Evolutionary conservation across 2,113 vertebrate genomes (phyloP).

Genomic region (Saimiri boliviensis): DNA sequence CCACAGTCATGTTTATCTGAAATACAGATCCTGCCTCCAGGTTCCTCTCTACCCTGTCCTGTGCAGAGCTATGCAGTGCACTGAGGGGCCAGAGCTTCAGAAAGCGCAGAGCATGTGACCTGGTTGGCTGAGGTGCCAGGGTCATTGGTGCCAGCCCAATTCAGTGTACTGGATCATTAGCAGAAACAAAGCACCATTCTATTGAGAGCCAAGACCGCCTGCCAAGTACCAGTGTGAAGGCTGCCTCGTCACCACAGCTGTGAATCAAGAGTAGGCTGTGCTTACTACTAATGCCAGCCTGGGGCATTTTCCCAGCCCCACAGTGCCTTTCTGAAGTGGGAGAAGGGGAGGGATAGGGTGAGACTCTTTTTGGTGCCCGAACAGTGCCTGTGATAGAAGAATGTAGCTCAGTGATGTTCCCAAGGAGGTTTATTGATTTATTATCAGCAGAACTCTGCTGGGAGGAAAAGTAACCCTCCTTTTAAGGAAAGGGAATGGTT

Average conservation of each 20-base stretch:
- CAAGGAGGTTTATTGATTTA: not conserved
- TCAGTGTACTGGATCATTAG: not conserved
- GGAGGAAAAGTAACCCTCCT: not conserved
- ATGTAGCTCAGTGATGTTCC: not conserved
- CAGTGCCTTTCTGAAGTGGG: not conserved
- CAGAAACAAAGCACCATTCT: slow-evolving; percentile 53
- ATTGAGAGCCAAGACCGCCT: not conserved
- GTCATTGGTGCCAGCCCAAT: not conserved
- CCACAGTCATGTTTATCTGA: not conserved
- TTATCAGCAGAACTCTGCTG: not conserved
- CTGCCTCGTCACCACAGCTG: not conserved
- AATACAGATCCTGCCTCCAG: not conserved
- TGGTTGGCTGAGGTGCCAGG: not conserved
- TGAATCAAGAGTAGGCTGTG: not conserved
- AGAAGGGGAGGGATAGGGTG: not conserved
- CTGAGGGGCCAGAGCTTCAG: not conserved
- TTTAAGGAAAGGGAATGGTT: not conserved
- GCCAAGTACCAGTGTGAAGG: not conserved
- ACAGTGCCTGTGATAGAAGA: not conserved
- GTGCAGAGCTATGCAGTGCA: not conserved
- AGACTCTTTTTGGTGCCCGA: not conserved
- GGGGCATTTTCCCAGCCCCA: not conserved
- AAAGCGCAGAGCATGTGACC: not conserved
- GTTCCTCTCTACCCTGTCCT: not conserved
- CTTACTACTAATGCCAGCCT: not conserved